Conservation (phyloP, 2,113 vertebrate species). For the Platichthys stellatus region DNA sequence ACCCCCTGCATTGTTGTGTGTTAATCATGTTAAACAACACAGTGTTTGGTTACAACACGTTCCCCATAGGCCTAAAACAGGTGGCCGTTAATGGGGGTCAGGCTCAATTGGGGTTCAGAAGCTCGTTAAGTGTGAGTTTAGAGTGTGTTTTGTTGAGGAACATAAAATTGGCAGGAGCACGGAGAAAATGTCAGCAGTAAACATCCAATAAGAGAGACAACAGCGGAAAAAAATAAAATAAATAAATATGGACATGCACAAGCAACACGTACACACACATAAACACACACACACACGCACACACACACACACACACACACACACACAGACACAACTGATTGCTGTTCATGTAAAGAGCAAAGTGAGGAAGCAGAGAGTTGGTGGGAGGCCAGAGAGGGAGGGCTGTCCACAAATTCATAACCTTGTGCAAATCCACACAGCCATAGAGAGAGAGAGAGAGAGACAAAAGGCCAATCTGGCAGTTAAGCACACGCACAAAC, state of each 20-base stretch:
- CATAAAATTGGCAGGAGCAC: not conserved
- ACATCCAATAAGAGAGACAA: not conserved
- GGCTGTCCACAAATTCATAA: slow-evolving; percentile 60
- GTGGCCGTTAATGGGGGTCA: slow-evolving; percentile 66
- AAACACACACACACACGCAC: slow-evolving; percentile 2
- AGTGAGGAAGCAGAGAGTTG: slow-evolving; percentile 29
- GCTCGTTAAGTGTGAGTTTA: slow-evolving; percentile 44
- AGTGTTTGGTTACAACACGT: slow-evolving; percentile 48
- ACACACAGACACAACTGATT: slow-evolving; percentile 10
- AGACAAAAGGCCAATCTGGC: slow-evolving; percentile 9
- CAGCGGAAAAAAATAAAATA: not conserved
- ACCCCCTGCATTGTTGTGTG: slow-evolving; percentile 30
- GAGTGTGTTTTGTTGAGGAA: slow-evolving; percentile 16
- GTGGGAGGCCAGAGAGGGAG: slow-evolving; percentile 48
- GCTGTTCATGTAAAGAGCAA: slow-evolving; percentile 31
- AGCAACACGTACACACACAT: not conserved
- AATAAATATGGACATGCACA: not conserved
- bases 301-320: not conserved
- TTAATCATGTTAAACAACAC: slow-evolving; percentile 66
- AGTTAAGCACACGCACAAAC: slow-evolving; percentile 14
- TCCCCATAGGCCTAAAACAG: slow-evolving; percentile 62
- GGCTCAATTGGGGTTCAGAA: slow-evolving; percentile 45
- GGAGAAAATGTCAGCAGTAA: not conserved
- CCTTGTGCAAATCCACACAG: slow-evolving; percentile 52
- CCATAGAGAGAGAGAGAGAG: not conserved